A percentile compares a stretch with the other conserved stretches of the same genome.
These are phyloP conservation scores for Cosmia pyralina DNA, from an alignment of 2,888 invertebrate species.

Conservation along the genomic window DNA sequence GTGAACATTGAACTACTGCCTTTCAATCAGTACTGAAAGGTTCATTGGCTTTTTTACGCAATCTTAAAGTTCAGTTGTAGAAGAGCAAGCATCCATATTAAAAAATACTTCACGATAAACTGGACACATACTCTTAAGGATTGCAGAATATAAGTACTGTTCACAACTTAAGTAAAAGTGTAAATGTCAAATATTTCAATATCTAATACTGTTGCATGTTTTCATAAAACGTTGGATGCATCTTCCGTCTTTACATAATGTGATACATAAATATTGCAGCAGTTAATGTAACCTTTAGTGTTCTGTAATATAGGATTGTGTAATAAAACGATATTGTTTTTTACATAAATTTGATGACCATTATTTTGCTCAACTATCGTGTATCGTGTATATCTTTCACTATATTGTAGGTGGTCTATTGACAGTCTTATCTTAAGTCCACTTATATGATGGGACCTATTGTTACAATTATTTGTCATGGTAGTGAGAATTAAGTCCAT, in stretches of 20 bases:
- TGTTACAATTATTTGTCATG: too few species aligned
- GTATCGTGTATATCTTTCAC: too few species aligned
- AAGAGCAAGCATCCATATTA: neutral
- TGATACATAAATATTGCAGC: constrained; percentile 40
- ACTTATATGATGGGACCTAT: too few species aligned
- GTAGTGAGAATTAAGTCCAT: too few species aligned
- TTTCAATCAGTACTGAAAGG: neutral
- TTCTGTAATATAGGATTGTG: constrained; percentile 11
- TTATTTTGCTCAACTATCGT: neutral
- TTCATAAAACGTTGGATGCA: constrained; percentile 20
- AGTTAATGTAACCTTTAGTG: constrained; percentile 40
- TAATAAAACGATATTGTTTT: constrained; percentile 18
- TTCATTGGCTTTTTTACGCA: neutral
- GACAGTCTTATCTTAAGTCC: too few species aligned
- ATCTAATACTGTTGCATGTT: constrained; percentile 22
- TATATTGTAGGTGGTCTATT: neutral
- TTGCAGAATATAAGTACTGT: constrained; percentile 19
- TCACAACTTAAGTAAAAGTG: constrained; percentile 9
- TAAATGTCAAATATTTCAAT: constrained; percentile 48
- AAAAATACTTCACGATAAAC: neutral
- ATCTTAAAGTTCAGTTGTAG: too few species aligned
- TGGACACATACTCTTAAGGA: neutral
- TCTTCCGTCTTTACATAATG: constrained; percentile 51
- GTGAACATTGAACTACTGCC: too few species aligned
- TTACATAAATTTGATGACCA: neutral